Percentiles rank a stretch among this genome's conserved stretches.
Conservation (phyloP, 2,888 invertebrate species). For the Ichneumon xanthorius region DNA sequence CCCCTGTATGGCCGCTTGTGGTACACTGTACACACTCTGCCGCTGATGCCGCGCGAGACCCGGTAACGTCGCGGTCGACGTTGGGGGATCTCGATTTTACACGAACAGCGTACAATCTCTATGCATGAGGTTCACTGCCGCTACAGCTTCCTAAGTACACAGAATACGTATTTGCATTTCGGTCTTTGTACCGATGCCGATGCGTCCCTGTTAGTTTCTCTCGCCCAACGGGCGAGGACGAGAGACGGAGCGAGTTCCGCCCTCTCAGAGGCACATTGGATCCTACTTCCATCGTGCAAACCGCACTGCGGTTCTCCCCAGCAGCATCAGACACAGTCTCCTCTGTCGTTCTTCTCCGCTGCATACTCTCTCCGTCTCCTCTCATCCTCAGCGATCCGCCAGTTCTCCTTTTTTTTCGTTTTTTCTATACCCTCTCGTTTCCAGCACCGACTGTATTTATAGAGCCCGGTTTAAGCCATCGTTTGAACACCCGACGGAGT, state of each 20-base stretch:
- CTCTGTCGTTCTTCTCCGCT: conserved; percentile 43
- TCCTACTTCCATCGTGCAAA: conserved; percentile 78
- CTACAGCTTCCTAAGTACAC: conserved; percentile 84
- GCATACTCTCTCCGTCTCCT: conserved; percentile 38
- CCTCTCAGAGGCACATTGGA: conserved; percentile 69
- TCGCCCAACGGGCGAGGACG: conserved; percentile 26
- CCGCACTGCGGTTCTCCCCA: conserved; percentile 78
- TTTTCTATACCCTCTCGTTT: conserved; percentile 54
- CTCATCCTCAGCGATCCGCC: conserved; percentile 32
- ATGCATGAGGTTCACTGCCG: conserved; percentile 83
- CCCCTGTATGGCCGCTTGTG: no score
- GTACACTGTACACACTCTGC: not conserved
- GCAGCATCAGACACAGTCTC: conserved; percentile 63
- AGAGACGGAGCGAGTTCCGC: conserved; percentile 56
- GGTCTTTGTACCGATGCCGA: conserved; percentile 82
- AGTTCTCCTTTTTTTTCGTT: conserved; percentile 22
- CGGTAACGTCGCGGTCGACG: conserved; percentile 48
- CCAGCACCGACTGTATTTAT: conserved; percentile 74
- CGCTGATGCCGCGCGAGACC: conserved; percentile 36
- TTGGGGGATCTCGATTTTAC: conserved; percentile 78
- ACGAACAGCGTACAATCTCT: conserved; percentile 83
- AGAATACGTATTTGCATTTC: conserved; percentile 84
- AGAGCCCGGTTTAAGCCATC: conserved; percentile 75
- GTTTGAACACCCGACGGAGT: conserved; percentile 70
- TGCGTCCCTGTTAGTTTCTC: conserved; percentile 68